Evolutionary conservation across 2,888 invertebrate genomes (phyloP), one percentile per base, ranked within the genome.

Genomic region (Agrenia bidenticulata): DNA sequence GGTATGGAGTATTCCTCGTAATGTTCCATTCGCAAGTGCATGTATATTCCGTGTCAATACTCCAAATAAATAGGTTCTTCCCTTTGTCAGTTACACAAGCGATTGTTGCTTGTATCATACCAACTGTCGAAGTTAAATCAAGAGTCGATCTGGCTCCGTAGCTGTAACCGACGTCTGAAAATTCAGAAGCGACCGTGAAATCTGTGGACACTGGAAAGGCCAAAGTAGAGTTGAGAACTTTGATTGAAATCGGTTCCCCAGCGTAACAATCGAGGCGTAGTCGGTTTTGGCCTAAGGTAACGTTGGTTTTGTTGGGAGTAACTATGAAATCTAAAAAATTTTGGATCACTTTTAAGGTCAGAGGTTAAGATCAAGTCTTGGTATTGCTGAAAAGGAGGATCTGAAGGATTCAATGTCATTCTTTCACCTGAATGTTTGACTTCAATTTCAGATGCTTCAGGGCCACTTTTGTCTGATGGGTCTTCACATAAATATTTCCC

Each of bases 21-120:
- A 26, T 27, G 32, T 54, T 54, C 54, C 54, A 54, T 27, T 54
- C 32, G 32, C 54, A 54, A 11, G 5, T 54, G 54, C 54, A 54
- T 7, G 11, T 24, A 5, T n/a, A 54, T 7, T 5, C 15, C 5
- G 24, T 54, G 19, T 54, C 54, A 27, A 54, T 26, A 5, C 11
- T 54, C 54, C 54, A 54, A 13, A 24, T 27, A 26, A 27, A 27
- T 26, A 54, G 26, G n/a, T 54, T 21, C 27, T n/a, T 15, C n/a
- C 26, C 27, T 5, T 15, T 19, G 27, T 24, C 27, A 26, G 24
- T 27, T n/a, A 54, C 54, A 27, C 54, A 54, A n/a, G 27, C 54
- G 17, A 54, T 54, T 27, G 5, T 23, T 23, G n/a, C n/a, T n/a
- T n/a, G n/a, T n/a, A n/a, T n/a, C n/a, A n/a, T n/a, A n/a, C n/a